phyloP scores from a whole-genome alignment of 1,140 invertebrate genomes.

The Cydia amplana region DNA sequence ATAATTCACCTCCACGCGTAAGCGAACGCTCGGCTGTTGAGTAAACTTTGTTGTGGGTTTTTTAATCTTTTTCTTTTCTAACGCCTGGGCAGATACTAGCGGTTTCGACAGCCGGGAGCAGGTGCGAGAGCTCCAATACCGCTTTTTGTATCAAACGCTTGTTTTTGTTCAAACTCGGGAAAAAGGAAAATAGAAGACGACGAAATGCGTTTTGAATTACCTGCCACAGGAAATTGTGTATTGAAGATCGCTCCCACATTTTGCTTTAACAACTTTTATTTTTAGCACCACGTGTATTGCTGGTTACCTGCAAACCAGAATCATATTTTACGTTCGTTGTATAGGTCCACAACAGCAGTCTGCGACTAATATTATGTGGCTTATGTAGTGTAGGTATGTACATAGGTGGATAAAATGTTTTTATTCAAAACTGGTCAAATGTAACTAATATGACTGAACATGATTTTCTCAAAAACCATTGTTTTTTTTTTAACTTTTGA shows the following conservation, averaged over 20 bases:
- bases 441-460: no score
- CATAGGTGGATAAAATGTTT: no score
- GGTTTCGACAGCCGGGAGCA: slow-evolving; percentile 35
- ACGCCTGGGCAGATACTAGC: slow-evolving; percentile 28
- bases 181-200: slow-evolving; percentile 38
- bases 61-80: slow-evolving; percentile 32
- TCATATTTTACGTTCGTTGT: slow-evolving; percentile 8
- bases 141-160: slow-evolving; percentile 45
- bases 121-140: slow-evolving; percentile 43
- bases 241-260: slow-evolving; percentile 41
- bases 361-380: background rate
- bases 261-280: slow-evolving; percentile 34
- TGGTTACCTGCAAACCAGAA: background rate
- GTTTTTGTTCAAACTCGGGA: slow-evolving; percentile 41
- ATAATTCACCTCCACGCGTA: slow-evolving; percentile 20
- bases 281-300: background rate
- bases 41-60: slow-evolving; percentile 25
- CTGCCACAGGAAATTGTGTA: slow-evolving; percentile 40
- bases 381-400: background rate
- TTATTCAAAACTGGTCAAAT: no score
- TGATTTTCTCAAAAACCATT: no score
- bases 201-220: slow-evolving; percentile 34
- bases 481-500: no score
- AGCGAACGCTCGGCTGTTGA: slow-evolving; percentile 17
- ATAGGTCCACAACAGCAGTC: background rate